Conservation (phyloP, 53 echinoderm and acorn worm species). For the Mesocentrotus franciscanus region DNA sequence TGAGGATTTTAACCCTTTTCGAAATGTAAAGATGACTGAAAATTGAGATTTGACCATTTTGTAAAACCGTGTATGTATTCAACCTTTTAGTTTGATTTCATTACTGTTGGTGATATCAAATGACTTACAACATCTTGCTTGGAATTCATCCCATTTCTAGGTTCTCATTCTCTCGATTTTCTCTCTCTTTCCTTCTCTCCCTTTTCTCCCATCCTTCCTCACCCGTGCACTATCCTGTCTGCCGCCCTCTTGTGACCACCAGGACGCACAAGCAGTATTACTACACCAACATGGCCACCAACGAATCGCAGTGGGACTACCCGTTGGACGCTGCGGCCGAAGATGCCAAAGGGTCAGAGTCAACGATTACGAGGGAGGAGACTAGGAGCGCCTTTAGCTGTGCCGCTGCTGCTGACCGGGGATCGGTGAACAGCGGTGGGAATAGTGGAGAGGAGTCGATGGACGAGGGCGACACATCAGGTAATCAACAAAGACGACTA, state of each 20-base stretch:
- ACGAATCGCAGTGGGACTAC: constrained; percentile 96
- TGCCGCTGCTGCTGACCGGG: constrained; percentile 60
- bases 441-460: constrained; percentile 28
- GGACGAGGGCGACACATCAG: constrained; percentile 42
- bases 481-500: background rate
- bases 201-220: constrained; percentile 8
- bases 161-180: constrained; percentile 48
- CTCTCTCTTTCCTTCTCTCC: constrained; percentile 50
- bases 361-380: constrained; percentile 53
- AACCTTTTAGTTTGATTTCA: background rate
- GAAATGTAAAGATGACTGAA: background rate
- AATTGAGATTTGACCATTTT: background rate
- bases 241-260: constrained; percentile 18
- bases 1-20: background rate
- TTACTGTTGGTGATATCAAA: background rate
- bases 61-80: background rate
- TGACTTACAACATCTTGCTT: background rate
- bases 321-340: constrained; percentile 73
- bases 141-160: background rate
- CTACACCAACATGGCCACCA: constrained; percentile 83
- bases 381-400: constrained; percentile 65
- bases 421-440: constrained; percentile 58
- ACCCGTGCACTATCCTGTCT: constrained; percentile 8
- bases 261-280: constrained; percentile 97
- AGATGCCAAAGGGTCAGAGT: constrained; percentile 44